A percentile compares a stretch with the other conserved stretches of the same genome.
phyloP scores from a whole-genome alignment of 2,113 vertebrate genomes.

The Heterocephalus glaber region DNA sequence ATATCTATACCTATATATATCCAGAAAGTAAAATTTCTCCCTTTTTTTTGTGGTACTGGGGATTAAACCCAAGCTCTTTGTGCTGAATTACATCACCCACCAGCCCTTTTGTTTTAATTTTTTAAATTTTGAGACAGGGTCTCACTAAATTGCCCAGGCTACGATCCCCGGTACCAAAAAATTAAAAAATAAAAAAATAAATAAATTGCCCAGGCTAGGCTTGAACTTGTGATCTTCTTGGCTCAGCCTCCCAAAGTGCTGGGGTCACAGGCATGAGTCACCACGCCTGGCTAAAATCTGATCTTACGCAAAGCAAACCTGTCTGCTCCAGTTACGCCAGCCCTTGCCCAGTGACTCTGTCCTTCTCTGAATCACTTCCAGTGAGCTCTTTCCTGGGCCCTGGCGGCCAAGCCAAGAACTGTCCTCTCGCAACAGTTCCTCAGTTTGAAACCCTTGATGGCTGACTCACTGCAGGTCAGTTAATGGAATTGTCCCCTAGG shows the following conservation, averaged over 20 bases:
- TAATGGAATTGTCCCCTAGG: constrained; percentile 41
- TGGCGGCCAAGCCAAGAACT: not conserved
- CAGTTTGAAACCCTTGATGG: not conserved
- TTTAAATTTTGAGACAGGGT: not conserved
- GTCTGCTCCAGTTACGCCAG: not conserved
- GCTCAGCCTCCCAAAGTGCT: not conserved
- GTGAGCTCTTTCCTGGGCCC: not conserved
- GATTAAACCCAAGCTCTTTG: not conserved
- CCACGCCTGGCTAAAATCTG: not conserved
- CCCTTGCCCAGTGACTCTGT: not conserved
- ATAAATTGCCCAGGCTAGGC: not conserved
- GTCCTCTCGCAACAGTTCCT: not conserved
- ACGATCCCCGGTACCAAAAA: no score
- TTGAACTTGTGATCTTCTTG: not conserved
- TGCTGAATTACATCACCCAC: not conserved
- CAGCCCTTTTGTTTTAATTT: not conserved
- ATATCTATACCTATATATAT: no score
- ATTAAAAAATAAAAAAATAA: no score
- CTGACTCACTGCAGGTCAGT: constrained; percentile 12
- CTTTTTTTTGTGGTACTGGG: not conserved
- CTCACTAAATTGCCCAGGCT: not conserved
- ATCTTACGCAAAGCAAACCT: constrained; percentile 15
- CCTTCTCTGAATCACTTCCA: constrained; percentile 1
- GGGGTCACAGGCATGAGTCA: not conserved
- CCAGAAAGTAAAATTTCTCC: not conserved